Evolutionary conservation across 2,113 vertebrate genomes (phyloP), one percentile per base, ranked within the genome.

Genomic region (Peromyscus polionotus): DNA sequence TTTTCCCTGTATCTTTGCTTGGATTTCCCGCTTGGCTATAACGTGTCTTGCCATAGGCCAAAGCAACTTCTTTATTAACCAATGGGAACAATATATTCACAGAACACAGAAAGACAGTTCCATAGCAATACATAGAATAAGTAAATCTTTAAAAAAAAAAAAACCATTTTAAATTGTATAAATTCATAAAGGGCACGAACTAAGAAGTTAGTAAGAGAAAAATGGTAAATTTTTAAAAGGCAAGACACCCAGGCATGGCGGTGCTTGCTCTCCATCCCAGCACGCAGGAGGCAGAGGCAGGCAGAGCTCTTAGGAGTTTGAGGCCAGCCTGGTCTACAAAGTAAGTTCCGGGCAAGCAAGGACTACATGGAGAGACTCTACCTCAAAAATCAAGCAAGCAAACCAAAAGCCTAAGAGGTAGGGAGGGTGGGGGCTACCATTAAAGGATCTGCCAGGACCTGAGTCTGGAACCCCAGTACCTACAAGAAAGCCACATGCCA

Each of bases 131-230:
- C 54, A 54, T 54, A 54, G 54, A 54, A 54, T 54, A 54, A 54
- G 54, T 54, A 54, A 54, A 54, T 54, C 54, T 54, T 59, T 19
- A 11, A 65, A 67, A 67, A 67, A 42, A 42, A 42, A 42, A 48
- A 6, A 48, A 48, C 45, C 12, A 26, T 65, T 79, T 93, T 63
- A 79, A 87, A 86, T 79, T 77, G 33, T 93, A 90, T 84, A 85
- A 86, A 9, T 31, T 92, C 51, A 57, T 51, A 48, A 70, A 70
- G 24, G 85, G 26, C 22, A 84, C 6, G 57, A 59, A n/a, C 33
- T 90, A 68, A n/a, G n/a, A 75, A 42, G 33, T 57, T 94, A 91
- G 57, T 94, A 54, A 90, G 86, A 85, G 28, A 9, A 90, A 89
- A 19, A 79, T 54, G 65, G 65, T 67, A 95, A 77, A 90, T 1